Base-by-base conservation (phyloP, 2,888 invertebrate genomes). In the Orthosia cruda region DNA sequence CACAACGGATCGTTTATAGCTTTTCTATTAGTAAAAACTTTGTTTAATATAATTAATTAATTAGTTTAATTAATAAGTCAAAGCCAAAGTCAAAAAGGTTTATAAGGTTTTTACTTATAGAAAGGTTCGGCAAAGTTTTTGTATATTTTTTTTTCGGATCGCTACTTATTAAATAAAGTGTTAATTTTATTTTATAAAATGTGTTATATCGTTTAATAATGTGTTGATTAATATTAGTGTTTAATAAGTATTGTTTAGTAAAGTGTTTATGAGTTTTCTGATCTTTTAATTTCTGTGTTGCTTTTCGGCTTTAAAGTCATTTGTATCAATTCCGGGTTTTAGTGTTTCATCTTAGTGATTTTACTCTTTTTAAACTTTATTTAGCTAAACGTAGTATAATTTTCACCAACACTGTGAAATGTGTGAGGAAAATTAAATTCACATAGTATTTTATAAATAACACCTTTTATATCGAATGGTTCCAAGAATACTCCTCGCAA, bases 401-500 rank as follows among this genome's bases (percentile, higher is more conserved):
- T 20, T 20, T 52, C 13, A 58, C 4, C 9, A 40, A 4, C 7
- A 32, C 4, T 26, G 4, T 64, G 16, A 45, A n/a, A n/a, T 49
- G 26, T 15, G 15, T 20, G 12, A 49, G 16, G n/a, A 20, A 45
- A 63, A 52, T 1, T 32, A 63, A 71, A 59, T n/a, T 26, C 45
- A 18, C 16, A 59, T 69, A 63, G 49, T 26, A 40, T 18, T 45
- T 66, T 59, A 12, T n/a, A 13, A 26, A 40, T 32, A 40, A 57
- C 52, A 4, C 18, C 13, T 32, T 3, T 26, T 77, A 71, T 87
- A 83, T 88, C 88, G 85, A 88, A 58, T 45, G 78, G 47, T 80
- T 73, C 72, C 73, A 71, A 88, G 86, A 90, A 90, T 90, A 91
- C 73, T 77, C 70, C 79, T 16, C 77, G 74, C 77, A 84, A 80